Evolutionary conservation across 2,888 invertebrate species (phyloP).

Genomic region (Agrotis exclamationis): DNA sequence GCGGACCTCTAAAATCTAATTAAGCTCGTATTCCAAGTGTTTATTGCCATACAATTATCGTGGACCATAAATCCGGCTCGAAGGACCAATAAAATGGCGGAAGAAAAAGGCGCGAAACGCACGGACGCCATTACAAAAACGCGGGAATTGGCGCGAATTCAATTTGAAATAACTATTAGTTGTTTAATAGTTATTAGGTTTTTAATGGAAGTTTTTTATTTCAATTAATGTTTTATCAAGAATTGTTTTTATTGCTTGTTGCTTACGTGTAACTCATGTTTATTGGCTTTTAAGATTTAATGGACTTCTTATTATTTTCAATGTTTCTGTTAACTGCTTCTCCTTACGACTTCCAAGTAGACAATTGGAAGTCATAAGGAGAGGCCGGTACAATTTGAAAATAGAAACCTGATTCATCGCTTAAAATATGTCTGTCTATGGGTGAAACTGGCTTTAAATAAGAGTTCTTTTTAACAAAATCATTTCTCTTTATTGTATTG

Average conservation of each 20-base stretch:
- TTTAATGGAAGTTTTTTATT: slow-evolving; percentile 38
- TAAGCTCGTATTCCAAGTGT: slow-evolving; percentile 80
- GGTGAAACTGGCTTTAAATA: too few relatives aligned
- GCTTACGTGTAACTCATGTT: neutral
- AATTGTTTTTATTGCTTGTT: slow-evolving; percentile 8
- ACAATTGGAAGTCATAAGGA: too few relatives aligned
- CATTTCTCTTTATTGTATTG: too few relatives aligned
- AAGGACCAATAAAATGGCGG: slow-evolving; percentile 81
- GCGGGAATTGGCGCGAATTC: slow-evolving; percentile 50
- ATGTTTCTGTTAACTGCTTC: neutral
- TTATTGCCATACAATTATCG: slow-evolving; percentile 79
- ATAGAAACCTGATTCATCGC: too few relatives aligned
- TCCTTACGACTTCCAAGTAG: too few relatives aligned
- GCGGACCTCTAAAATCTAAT: slow-evolving; percentile 76
- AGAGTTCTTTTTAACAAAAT: too few relatives aligned
- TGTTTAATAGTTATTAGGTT: slow-evolving; percentile 52
- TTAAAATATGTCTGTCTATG: too few relatives aligned
- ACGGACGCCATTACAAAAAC: slow-evolving; percentile 67
- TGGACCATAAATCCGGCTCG: slow-evolving; percentile 79
- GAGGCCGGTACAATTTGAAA: too few relatives aligned
- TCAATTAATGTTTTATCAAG: slow-evolving; percentile 37
- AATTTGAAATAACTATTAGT: slow-evolving; percentile 64
- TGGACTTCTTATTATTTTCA: neutral
- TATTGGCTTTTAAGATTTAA: slow-evolving; percentile 7
- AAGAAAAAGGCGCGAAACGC: slow-evolving; percentile 73